phyloP scores from a whole-genome alignment of 2,888 invertebrate genomes.

The Phanerotoma sp. region DNA sequence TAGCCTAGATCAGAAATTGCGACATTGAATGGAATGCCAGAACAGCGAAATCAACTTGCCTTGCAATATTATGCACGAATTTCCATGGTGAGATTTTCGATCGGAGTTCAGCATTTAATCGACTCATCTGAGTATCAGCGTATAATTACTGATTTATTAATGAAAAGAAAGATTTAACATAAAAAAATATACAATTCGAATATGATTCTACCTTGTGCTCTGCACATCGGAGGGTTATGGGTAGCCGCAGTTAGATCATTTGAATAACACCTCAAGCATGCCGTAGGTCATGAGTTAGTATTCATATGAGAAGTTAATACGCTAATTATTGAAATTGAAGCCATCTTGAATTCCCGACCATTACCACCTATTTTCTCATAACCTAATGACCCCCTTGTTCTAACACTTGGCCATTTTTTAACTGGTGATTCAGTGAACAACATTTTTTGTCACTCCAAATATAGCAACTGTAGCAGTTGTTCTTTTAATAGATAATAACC shows the following conservation, averaged over 20 bases:
- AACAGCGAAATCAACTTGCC: not conserved
- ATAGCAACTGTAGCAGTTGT: conserved; percentile 18
- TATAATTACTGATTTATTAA: too few relatives aligned
- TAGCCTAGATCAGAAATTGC: not conserved
- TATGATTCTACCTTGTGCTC: conserved; percentile 24
- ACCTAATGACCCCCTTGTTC: conserved; percentile 17
- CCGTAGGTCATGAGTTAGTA: not conserved
- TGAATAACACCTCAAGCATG: conserved; percentile 13
- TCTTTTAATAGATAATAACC: conserved; percentile 25
- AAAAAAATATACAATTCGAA: conserved; percentile 20
- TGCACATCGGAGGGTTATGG: conserved; percentile 28
- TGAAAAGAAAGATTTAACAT: too few relatives aligned
- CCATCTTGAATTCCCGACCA: too few relatives aligned
- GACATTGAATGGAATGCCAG: not conserved
- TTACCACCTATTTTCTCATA: conserved; percentile 22
- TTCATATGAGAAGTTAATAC: conserved; percentile 15
- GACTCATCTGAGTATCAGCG: too few relatives aligned
- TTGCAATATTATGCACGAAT: too few relatives aligned
- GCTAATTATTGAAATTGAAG: too few relatives aligned
- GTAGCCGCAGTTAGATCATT: conserved; percentile 23
- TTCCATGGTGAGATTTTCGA: too few relatives aligned
- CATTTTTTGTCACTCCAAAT: conserved; percentile 21
- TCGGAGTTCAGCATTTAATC: too few relatives aligned
- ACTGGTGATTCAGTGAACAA: conserved; percentile 28
- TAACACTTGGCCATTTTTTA: conserved; percentile 28